phyloP scores from a whole-genome alignment of 2,888 invertebrate species.

The Cheilosia variabilis region DNA sequence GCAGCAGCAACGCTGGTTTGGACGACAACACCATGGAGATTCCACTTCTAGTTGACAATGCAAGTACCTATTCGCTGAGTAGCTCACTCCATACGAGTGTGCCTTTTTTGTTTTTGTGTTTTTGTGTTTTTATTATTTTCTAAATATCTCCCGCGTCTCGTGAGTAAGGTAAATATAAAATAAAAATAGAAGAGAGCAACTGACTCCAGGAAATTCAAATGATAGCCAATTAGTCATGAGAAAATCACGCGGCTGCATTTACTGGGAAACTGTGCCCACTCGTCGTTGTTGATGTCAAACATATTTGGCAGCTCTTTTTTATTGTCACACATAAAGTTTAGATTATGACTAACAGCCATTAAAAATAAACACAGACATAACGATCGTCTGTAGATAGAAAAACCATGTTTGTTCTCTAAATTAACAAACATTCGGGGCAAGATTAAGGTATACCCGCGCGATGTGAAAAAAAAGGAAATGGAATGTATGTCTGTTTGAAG shows the following conservation, averaged over 20 bases:
- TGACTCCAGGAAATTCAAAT: conserved; percentile 35
- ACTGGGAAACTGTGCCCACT: too few species aligned
- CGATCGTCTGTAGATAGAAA: too few species aligned
- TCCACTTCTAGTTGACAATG: conserved; percentile 66
- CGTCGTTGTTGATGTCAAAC: too few species aligned
- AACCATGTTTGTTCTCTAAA: too few species aligned
- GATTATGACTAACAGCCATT: too few species aligned
- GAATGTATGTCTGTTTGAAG: too few species aligned
- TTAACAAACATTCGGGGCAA: too few species aligned
- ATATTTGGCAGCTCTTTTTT: too few species aligned
- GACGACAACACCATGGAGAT: conserved; percentile 70
- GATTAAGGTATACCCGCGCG: too few species aligned
- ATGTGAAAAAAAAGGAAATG: too few species aligned
- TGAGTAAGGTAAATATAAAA: neutral
- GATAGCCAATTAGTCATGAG: conserved; percentile 44
- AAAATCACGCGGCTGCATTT: conserved; percentile 8
- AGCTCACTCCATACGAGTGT: neutral
- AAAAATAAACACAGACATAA: too few species aligned
- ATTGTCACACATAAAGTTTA: too few species aligned
- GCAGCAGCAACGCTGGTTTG: conserved; percentile 21
- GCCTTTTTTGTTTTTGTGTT: neutral
- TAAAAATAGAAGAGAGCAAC: neutral
- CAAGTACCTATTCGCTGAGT: conserved; percentile 28
- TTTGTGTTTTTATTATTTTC: neutral
- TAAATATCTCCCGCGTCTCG: neutral